Base-by-base conservation (phyloP, 2,113 vertebrate genomes). In the Hymenochirus boettgeri region DNA sequence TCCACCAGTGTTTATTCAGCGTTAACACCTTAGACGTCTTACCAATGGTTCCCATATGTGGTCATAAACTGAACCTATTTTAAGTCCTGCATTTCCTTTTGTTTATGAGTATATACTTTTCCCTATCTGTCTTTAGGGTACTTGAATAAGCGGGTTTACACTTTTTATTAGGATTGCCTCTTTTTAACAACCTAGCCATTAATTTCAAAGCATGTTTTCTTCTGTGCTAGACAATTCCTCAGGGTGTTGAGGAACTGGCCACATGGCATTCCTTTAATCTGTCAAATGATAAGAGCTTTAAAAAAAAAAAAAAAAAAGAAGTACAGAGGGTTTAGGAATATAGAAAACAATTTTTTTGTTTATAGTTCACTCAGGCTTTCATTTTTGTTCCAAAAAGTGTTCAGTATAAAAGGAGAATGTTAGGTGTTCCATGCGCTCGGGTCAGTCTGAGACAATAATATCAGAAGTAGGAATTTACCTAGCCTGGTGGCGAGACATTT, bases 191-290 rank as follows among this genome's bases (percentile, higher is more conserved):
- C 39, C 39, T n/a, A 42, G 39, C 39, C 39, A 6, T 42, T n/a
- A 42, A 42, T 42, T 42, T n/a, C 39, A 42, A 42, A 42, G 39
- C 39, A 42, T n/a, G 39, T 17, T n/a, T 42, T 39, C 15, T 42
- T 42, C 6, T 42, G 11, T 42, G 15, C 17, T n/a, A 6, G 15
- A 42, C 39, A 42, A 15, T 42, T 42, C 39, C 39, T 15, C 17
- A 42, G 39, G n/a, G n/a, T 42, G 13, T 18, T 13, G 5, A 42
- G 17, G 11, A 42, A 15, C n/a, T 42, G 39, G 15, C 39, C 39
- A 15, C 5, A 42, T 42, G 39, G 39, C 15, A 42, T 42, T 42
- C 39, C 17, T 42, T 42, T 42, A n/a, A 42, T 42, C 11, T 42
- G 39, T 42, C 3, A 35, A n/a, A n/a, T n/a, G n/a, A n/a, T n/a